Evolutionary conservation across 2,888 invertebrate species (phyloP).

Genomic region (Drosophila ezoana): DNA sequence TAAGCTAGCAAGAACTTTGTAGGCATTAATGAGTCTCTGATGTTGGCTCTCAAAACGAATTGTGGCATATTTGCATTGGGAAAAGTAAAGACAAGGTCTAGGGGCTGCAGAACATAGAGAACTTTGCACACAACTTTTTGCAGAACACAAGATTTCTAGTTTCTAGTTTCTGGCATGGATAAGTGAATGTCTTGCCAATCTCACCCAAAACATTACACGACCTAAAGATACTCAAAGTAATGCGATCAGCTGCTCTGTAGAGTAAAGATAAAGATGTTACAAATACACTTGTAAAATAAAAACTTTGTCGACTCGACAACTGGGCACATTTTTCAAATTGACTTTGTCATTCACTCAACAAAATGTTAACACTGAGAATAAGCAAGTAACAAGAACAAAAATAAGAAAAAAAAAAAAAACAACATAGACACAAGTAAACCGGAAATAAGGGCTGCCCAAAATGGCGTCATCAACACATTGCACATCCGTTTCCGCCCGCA

Average conservation of each 20-base stretch:
- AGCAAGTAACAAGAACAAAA: constrained; percentile 18
- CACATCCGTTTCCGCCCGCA: constrained; percentile 64
- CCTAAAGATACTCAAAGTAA: background rate
- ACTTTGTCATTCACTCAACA: constrained; percentile 28
- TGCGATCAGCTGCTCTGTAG: background rate
- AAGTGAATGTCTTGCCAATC: too few relatives aligned
- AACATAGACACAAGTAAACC: background rate
- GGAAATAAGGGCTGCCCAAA: constrained; percentile 23
- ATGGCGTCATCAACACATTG: constrained; percentile 73
- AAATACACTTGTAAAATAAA: too few relatives aligned
- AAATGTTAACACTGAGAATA: constrained; percentile 38
- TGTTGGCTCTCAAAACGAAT: constrained; percentile 2
- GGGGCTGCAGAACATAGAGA: background rate
- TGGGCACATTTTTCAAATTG: constrained; percentile 6
- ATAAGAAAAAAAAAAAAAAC: constrained; percentile 10
- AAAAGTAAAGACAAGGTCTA: background rate
- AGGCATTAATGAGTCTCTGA: constrained; percentile 15
- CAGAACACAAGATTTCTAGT: too few relatives aligned
- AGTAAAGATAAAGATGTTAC: too few relatives aligned
- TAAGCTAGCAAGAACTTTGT: constrained; percentile 14
- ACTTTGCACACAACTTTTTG: too few relatives aligned
- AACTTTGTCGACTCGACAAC: background rate
- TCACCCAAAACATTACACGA: too few relatives aligned
- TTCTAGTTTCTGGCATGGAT: too few relatives aligned
- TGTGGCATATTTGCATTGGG: background rate